These are phyloP conservation scores for Diabrotica balteata DNA, from an alignment of 2,888 invertebrate genomes.

Conservation along the genomic window DNA sequence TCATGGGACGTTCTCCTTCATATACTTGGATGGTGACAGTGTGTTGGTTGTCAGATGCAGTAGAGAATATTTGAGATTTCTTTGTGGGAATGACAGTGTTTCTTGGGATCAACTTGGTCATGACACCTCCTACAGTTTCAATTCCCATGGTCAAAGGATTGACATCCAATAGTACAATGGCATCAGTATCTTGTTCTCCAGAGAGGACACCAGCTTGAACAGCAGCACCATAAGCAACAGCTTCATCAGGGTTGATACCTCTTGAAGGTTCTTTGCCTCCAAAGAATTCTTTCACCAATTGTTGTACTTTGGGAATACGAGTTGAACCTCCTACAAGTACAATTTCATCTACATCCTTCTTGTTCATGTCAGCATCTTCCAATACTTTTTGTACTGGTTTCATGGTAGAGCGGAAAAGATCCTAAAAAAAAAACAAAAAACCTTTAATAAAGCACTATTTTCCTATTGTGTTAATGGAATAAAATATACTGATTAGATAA, in stretches of 20 bases:
- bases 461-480: not conserved
- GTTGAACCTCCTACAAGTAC: slow-evolving; percentile 99
- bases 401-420: slow-evolving; percentile 87
- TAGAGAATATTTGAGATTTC: slow-evolving; percentile 99
- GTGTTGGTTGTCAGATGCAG: slow-evolving; percentile 98
- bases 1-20: slow-evolving; percentile 99
- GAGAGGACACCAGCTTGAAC: slow-evolving; percentile 98
- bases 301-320: slow-evolving; percentile 97
- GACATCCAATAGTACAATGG: slow-evolving; percentile 92
- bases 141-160: slow-evolving; percentile 98
- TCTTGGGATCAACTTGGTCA: slow-evolving; percentile 97
- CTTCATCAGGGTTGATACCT: slow-evolving; percentile 99
- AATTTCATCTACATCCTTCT: slow-evolving; percentile 97
- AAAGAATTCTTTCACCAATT: slow-evolving; percentile 93
- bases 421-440: slow-evolving; percentile 51
- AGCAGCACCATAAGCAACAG: slow-evolving; percentile 98
- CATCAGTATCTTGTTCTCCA: slow-evolving; percentile 96
- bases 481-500: not conserved
- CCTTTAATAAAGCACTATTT: not conserved
- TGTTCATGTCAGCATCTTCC: slow-evolving; percentile 99
- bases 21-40: slow-evolving; percentile 98
- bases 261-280: slow-evolving; percentile 97
- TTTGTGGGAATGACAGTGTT: slow-evolving; percentile 99
- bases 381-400: slow-evolving; percentile 95
- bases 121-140: slow-evolving; percentile 99